Conservation (phyloP, 2,888 invertebrate species). For the Zootermopsis nevadensis region DNA sequence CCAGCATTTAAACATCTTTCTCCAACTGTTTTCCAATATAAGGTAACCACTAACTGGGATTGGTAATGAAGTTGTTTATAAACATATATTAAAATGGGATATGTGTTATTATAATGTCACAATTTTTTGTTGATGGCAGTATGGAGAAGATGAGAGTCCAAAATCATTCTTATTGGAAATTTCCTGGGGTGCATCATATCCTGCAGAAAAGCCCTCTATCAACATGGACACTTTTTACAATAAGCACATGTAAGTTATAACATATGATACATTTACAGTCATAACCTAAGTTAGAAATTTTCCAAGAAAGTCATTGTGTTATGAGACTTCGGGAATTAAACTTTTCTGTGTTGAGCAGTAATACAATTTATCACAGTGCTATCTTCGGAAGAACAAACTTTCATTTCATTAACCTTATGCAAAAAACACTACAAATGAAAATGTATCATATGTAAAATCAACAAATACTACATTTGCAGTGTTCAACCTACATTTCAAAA, state of each 20-base stretch:
- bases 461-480: too few species aligned
- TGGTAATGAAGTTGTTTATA: not conserved
- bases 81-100: not conserved
- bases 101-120: too few species aligned
- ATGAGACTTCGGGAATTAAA: too few species aligned
- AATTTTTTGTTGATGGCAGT: slow-evolving; percentile 65
- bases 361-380: too few species aligned
- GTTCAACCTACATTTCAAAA: too few species aligned
- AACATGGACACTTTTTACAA: slow-evolving; percentile 95
- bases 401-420: too few species aligned
- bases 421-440: too few species aligned
- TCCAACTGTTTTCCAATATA: slow-evolving; percentile 87
- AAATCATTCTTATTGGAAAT: slow-evolving; percentile 91
- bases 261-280: not conserved
- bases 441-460: too few species aligned
- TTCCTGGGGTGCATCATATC: slow-evolving; percentile 88
- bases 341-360: too few species aligned
- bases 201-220: slow-evolving; percentile 81
- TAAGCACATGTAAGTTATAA: slow-evolving; percentile 85
- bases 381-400: too few species aligned
- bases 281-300: too few species aligned
- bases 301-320: too few species aligned
- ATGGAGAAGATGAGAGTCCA: slow-evolving; percentile 79
- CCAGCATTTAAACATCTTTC: slow-evolving; percentile 84
- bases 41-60: slow-evolving; percentile 69